These are phyloP conservation scores for Apogon hyalosoma DNA, from an alignment of 2,797 vertebrate genomes.

Conservation along the genomic window DNA sequence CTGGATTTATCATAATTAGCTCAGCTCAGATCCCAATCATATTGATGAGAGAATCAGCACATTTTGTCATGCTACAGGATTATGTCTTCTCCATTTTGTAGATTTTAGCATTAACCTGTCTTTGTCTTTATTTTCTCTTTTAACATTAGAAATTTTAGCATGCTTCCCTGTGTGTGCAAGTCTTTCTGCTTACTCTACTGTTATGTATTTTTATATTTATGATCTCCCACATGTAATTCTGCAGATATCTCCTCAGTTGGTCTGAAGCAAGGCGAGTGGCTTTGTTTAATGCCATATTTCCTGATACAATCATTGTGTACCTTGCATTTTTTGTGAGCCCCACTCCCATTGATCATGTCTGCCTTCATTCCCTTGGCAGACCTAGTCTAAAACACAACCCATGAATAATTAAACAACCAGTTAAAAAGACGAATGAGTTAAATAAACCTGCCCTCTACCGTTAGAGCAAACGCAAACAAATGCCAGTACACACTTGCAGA, in stretches of 20 bases:
- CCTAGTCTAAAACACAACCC: constrained; percentile 63
- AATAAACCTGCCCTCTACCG: constrained; percentile 66
- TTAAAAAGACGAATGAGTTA: constrained; percentile 82
- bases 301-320: constrained; percentile 27
- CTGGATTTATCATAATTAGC: constrained; percentile 73
- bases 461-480: constrained; percentile 53
- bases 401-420: constrained; percentile 82
- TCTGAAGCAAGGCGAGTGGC: background rate
- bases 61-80: constrained; percentile 51
- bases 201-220: background rate
- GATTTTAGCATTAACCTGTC: constrained; percentile 33
- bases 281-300: constrained; percentile 25
- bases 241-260: background rate
- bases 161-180: background rate
- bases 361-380: constrained; percentile 45
- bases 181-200: background rate
- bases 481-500: constrained; percentile 29
- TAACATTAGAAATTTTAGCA: constrained; percentile 5
- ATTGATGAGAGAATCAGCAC: constrained; percentile 54
- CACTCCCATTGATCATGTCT: constrained; percentile 69
- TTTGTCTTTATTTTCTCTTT: constrained; percentile 31
- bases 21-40: constrained; percentile 60
- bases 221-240: background rate
- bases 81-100: constrained; percentile 35
- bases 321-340: constrained; percentile 17